Evolutionary conservation across 2,888 invertebrate genomes (phyloP).

Genomic region (Bugula neritina): DNA sequence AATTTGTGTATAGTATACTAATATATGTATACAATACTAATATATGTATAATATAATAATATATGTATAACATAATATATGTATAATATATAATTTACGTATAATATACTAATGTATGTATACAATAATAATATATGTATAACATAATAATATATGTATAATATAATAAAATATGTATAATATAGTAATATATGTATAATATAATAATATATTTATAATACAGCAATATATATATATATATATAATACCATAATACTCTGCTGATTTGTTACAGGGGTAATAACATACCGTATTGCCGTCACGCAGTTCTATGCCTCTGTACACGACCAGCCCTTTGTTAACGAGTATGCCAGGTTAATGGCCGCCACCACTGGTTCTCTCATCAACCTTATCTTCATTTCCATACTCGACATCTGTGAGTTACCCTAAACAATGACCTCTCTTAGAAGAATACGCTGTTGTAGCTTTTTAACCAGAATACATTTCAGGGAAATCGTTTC

Average conservation of each 20-base stretch:
- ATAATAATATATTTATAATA: too few species aligned
- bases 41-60: too few species aligned
- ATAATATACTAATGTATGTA: too few species aligned
- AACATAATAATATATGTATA: too few species aligned
- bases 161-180: background rate
- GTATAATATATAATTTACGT: too few species aligned
- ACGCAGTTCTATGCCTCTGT: slow-evolving; percentile 39
- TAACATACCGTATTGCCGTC: slow-evolving; percentile 74
- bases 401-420: slow-evolving; percentile 69
- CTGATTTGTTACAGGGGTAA: slow-evolving; percentile 63
- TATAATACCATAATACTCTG: too few species aligned
- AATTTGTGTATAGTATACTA: too few species aligned
- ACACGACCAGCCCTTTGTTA: slow-evolving; percentile 30
- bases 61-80: background rate
- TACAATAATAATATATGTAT: background rate
- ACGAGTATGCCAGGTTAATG: slow-evolving; percentile 65
- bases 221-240: background rate
- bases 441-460: too few species aligned
- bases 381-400: slow-evolving; percentile 84
- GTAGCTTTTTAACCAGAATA: too few species aligned
- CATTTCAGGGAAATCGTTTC: too few species aligned
- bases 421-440: too few species aligned
- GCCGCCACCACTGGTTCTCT: slow-evolving; percentile 85
- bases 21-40: too few species aligned
- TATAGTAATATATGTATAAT: background rate